Evolutionary conservation across 2,797 vertebrate genomes (phyloP), one percentile per base, ranked within the genome.

Genomic region (Paramormyrops hopkinsi): DNA sequence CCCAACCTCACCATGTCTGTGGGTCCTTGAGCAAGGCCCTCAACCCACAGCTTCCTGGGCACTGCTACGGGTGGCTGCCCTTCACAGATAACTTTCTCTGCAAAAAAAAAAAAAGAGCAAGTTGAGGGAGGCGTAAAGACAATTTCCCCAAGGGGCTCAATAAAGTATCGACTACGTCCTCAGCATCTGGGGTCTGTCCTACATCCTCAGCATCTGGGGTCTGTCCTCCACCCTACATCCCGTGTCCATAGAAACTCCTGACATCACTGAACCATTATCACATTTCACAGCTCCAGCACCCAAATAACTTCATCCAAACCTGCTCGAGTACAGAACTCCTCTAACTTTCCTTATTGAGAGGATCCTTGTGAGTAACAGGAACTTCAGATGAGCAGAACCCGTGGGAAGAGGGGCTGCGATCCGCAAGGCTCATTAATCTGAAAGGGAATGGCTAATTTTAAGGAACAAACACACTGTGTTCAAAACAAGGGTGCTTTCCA

Each of bases 361-460:
- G 76, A 82, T 82, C 17, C 41, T 1, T 82, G 41, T 82, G 41
- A 82, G 76, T 22, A 46, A 46, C 44, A 85, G 82, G 12, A 85
- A 51, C 82, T 22, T 84, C 46, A 25, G 19, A 84, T 22, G n/a
- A 22, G 46, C 9, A 0, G 82, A n/a, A 85, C n/a, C 29, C 48
- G 17, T 5, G 44, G 19, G 82, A 25, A 22, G 44, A 29, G 46
- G 48, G 46, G 11, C 12, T 6, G 19, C 1, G 29, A 6, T 19
- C 17, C 8, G 4, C 22, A 0, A 29, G 82, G 48, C 22, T 51
- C 82, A 85, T 85, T 51, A 51, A 29, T 85, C 82, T 85, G 22
- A 50, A 85, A 50, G 82, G 48, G 44, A 85, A 29, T 85, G 48
- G 48, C 4, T 85, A 51, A 85, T 85, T 85, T 85, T 85, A 51